Percentiles rank a stretch among this genome's conserved stretches.
phyloP scores from a whole-genome alignment of 1,140 invertebrate genomes.

The Neodiprion pinetum region DNA sequence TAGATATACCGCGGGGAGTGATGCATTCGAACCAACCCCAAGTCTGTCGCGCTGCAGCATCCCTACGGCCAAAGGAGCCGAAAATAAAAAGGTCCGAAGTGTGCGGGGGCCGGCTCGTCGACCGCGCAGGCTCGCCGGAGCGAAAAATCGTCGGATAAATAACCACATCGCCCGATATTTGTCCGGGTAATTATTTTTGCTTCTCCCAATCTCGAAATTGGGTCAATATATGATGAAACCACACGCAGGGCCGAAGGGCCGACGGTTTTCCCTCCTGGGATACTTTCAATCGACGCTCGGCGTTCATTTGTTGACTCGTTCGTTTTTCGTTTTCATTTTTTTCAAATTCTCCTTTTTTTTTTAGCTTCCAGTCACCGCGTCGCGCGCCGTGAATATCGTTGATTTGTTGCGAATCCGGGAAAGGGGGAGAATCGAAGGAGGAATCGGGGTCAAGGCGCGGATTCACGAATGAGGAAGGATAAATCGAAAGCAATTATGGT shows the following conservation, averaged over 20 bases:
- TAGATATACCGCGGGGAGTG: background rate
- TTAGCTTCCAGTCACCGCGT: too few relatives aligned
- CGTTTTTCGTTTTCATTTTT: background rate
- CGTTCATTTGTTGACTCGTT: constrained; percentile 1
- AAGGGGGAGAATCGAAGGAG: background rate
- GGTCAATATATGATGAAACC: constrained; percentile 27
- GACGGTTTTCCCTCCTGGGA: background rate
- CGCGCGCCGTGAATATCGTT: too few relatives aligned
- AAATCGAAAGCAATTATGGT: constrained; percentile 3
- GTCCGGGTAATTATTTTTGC: constrained; percentile 57
- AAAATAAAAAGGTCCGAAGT: too few relatives aligned
- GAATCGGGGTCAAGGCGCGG: background rate
- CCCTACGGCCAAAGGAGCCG: too few relatives aligned
- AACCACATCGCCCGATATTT: constrained; percentile 45
- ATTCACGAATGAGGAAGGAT: background rate
- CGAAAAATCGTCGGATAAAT: constrained; percentile 57
- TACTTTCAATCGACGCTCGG: background rate
- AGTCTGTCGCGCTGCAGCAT: too few relatives aligned
- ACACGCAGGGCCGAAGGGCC: background rate
- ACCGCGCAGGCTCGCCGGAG: constrained; percentile 48
- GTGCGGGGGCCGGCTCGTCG: background rate
- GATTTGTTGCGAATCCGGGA: too few relatives aligned
- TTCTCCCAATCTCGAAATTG: constrained; percentile 44
- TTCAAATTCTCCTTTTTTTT: background rate
- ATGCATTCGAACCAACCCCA: too few relatives aligned